These are phyloP conservation scores for Artibeus lituratus DNA, from an alignment of 2,797 vertebrate genomes.

Conservation along the genomic window DNA sequence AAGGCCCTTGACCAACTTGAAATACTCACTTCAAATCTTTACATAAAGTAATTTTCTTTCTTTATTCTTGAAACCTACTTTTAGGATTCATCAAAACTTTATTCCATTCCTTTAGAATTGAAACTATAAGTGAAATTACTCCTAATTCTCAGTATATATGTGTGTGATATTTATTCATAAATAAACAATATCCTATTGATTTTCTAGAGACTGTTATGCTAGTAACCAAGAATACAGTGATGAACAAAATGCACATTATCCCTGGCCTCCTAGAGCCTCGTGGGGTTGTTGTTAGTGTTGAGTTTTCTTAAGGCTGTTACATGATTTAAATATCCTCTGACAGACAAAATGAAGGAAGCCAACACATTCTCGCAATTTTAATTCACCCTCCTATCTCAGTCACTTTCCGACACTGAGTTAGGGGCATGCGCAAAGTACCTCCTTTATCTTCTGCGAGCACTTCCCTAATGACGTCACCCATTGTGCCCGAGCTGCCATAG, in stretches of 20 bases:
- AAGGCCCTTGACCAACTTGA: background rate
- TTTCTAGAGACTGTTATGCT: background rate
- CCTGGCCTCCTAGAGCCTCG: background rate
- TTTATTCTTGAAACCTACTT: background rate
- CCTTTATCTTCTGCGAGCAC: background rate
- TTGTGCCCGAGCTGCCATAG: background rate
- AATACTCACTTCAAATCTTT: background rate
- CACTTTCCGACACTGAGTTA: slow-evolving; percentile 40
- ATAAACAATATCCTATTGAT: background rate
- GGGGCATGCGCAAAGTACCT: slow-evolving; percentile 34
- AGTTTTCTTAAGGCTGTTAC: slow-evolving; percentile 24
- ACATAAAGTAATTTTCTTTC: background rate
- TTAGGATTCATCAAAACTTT: background rate
- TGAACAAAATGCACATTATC: background rate
- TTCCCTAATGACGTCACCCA: background rate
- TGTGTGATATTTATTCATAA: slow-evolving; percentile 17
- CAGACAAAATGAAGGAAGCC: background rate
- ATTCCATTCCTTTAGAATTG: background rate
- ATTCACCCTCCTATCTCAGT: slow-evolving; percentile 14
- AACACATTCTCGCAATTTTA: slow-evolving; percentile 26
- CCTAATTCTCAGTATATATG: background rate
- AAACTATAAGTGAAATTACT: background rate
- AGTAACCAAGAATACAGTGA: background rate
- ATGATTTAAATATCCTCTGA: slow-evolving; percentile 15
- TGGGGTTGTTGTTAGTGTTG: background rate